A percentile compares a stretch with the other conserved stretches of the same genome.
Conservation (phyloP, 2,888 invertebrate genomes). For the Gerosis bhagava region DNA sequence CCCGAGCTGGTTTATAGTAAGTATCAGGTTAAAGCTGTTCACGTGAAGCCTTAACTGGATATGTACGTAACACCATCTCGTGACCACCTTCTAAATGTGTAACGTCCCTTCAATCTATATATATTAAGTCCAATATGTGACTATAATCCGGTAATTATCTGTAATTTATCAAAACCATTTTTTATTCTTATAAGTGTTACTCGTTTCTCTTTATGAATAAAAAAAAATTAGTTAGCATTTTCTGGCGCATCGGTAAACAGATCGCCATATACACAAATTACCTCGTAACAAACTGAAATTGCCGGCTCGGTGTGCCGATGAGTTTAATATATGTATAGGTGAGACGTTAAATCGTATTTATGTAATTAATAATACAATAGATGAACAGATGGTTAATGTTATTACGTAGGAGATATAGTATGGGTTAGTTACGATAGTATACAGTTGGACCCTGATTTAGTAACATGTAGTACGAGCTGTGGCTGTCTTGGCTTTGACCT, state of each 20-base stretch:
- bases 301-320: constrained; percentile 16
- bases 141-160: too few species aligned
- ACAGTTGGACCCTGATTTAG: too few species aligned
- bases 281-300: constrained; percentile 17
- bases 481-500: constrained; percentile 20
- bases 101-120: too few species aligned
- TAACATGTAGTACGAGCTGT: constrained; percentile 14
- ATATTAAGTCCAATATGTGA: too few species aligned
- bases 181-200: constrained; percentile 9
- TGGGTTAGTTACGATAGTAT: too few species aligned
- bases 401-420: constrained; percentile 14
- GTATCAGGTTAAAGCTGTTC: too few species aligned
- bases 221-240: constrained; percentile 14
- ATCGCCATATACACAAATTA: constrained; percentile 22
- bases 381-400: constrained; percentile 9
- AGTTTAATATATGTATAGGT: constrained; percentile 10
- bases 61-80: too few species aligned
- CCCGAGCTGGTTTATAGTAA: too few species aligned
- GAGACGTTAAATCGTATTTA: constrained; percentile 13
- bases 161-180: too few species aligned
- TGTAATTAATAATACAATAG: constrained; percentile 11
- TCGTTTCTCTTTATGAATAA: constrained; percentile 15
- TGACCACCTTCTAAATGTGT: too few species aligned
- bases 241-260: constrained; percentile 13
- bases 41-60: too few species aligned